Evolutionary conservation across 2,797 vertebrate species (phyloP).

Genomic region (Oryzias sinensis): DNA sequence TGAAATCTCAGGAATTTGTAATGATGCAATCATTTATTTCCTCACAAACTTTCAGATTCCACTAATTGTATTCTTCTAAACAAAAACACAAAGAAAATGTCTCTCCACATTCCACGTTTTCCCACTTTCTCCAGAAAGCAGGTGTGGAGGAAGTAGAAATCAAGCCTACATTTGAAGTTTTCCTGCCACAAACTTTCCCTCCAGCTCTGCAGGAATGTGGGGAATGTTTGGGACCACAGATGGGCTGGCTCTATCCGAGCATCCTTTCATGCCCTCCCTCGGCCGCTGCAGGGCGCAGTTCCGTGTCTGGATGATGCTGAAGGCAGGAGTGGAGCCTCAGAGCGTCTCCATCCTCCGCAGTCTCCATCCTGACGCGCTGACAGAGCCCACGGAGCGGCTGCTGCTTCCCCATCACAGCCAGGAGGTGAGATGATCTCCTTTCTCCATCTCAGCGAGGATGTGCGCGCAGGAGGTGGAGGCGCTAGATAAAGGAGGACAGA

Average conservation of each 20-base stretch:
- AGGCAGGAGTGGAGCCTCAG: constrained; percentile 38
- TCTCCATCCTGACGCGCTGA: constrained; percentile 49
- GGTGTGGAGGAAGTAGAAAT: constrained; percentile 6
- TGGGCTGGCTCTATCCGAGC: too few species aligned
- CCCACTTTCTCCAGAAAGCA: neutral
- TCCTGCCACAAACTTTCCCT: constrained; percentile 12
- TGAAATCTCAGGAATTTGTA: too few species aligned
- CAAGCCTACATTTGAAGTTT: too few species aligned
- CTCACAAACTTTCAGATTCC: too few species aligned
- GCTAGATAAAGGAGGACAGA: constrained; percentile 19
- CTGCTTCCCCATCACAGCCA: constrained; percentile 36
- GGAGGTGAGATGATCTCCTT: constrained; percentile 46
- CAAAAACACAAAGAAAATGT: constrained; percentile 1
- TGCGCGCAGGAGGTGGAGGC: constrained; percentile 31
- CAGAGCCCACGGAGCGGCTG: constrained; percentile 9
- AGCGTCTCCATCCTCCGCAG: constrained; percentile 68
- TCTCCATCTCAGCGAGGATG: neutral
- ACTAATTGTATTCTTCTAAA: neutral
- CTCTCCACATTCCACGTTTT: neutral
- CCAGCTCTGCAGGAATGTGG: constrained; percentile 1
- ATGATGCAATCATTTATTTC: neutral
- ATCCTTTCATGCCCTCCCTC: neutral
- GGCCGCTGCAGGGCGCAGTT: constrained; percentile 66
- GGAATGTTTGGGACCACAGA: neutral
- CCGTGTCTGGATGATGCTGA: constrained; percentile 19